Evolutionary conservation across 2,797 vertebrate species (phyloP), one percentile per base, ranked within the genome.

Genomic region (Xiphophorus birchmanni): DNA sequence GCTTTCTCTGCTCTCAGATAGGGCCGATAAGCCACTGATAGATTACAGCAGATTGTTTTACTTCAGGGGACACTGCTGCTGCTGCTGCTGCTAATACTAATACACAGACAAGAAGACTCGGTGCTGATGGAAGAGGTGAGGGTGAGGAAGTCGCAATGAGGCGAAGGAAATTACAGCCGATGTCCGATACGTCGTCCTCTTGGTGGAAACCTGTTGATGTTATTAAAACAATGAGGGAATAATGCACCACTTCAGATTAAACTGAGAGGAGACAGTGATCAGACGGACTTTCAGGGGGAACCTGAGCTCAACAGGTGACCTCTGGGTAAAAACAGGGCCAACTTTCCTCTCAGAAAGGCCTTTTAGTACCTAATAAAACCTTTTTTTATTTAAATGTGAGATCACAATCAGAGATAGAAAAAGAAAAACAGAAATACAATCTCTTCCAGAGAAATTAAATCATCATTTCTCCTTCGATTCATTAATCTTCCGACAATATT

Each of bases 31-130:
- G 93, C 42, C 86, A 15, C 97, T 97, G 96, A 97, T 97, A 99
- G 97, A 98, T 99, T 95, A 98, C 97, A 97, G 91, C 94, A 97
- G 97, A 99, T 99, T 97, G 97, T 96, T 97, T 97, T 97, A 97
- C 97, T 97, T 96, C 92, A 95, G 95, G 97, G 96, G 96, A 97
- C 94, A 93, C 93, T 93, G 91, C 93, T 92, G 94, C 94, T 94
- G 93, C 96, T 40, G 37, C 92, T 92, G 94, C 94, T 94, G 93
- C 96, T 95, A 92, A 93, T 86, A 91, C 96, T 95, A 95, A 97
- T 94, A 95, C 95, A 93, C 89, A 95, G 95, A 94, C 94, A 93
- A 90, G 94, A 83, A 80, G 86, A 85, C 85, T 87, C 60, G 65
- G 89, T 84, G 88, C 91, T 50, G 87, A 92, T 89, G 79, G 90